phyloP scores from a whole-genome alignment of 1,140 invertebrate species.

The Drosophila jambulina region DNA sequence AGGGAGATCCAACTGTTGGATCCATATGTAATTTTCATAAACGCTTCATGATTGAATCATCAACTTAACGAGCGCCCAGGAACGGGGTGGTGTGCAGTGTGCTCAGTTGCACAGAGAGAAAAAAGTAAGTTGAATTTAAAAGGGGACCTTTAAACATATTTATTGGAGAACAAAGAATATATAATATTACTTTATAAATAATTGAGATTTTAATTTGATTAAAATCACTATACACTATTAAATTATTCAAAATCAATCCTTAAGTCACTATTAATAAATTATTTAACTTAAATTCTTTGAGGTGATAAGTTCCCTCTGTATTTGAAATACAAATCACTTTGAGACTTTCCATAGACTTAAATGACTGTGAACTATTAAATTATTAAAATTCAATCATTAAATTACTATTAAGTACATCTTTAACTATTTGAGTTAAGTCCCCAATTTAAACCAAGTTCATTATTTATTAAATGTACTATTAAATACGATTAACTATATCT shows the following conservation, averaged over 20 bases:
- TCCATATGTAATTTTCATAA: conserved; percentile 60
- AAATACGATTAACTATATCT: too few relatives aligned
- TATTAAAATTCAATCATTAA: too few relatives aligned
- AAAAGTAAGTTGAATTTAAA: too few relatives aligned
- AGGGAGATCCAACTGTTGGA: conserved; percentile 23
- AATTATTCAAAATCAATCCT: neutral
- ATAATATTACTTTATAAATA: neutral
- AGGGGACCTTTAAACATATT: neutral
- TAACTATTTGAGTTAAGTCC: too few relatives aligned
- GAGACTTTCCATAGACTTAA: too few relatives aligned
- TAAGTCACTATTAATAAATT: too few relatives aligned
- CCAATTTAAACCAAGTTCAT: neutral
- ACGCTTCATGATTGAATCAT: conserved; percentile 61
- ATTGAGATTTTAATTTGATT: neutral
- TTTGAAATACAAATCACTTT: neutral
- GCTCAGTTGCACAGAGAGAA: conserved; percentile 1
- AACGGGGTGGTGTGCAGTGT: neutral
- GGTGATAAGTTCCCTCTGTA: neutral
- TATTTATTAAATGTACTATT: too few relatives aligned
- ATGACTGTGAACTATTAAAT: too few relatives aligned
- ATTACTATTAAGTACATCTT: too few relatives aligned
- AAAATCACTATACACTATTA: neutral
- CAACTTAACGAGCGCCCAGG: conserved; percentile 35
- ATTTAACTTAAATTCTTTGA: too few relatives aligned
- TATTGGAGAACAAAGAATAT: neutral